Base-by-base conservation (phyloP, 92 coral and sea anemone genomes). In the Paragorgia papillata region DNA sequence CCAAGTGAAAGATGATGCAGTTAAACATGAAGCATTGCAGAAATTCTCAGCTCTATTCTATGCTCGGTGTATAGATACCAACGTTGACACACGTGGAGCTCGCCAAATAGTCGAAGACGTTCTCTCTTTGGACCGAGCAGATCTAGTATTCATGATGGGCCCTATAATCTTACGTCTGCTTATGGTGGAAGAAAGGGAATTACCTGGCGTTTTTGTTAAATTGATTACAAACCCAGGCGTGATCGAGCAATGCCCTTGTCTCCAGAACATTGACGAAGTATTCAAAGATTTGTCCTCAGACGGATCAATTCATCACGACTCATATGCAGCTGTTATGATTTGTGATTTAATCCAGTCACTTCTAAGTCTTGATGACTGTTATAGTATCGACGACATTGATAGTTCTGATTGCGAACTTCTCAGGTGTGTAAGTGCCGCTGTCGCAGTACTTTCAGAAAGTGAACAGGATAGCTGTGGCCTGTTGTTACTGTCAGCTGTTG, bases 341-440 rank as follows among this genome's bases (percentile, higher is more conserved):
- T 95, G 99, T 79, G 99, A 95, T 82, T 81, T 95, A 29, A 90
- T 95, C 65, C 80, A 79, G 49, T 90, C 84, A 51, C 88, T 91
- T 49, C 50, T 50, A 15, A 53, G 35, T n/a, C 35, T 71, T 55
- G 65, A 71, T 0, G 20, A 53, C 17, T 1, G 30, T 19, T 71
- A 50, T 24, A 92, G 90, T 10, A 89, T 88, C 26, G 81, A 74
- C 59, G 66, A 91, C 12, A 68, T 91, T 17, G 70, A 85, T 54
- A 83, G 89, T 27, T 89, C 99, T n/a, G 92, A 88, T 34, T 85
- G 80, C 74, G 75, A 61, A 46, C 57, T 46, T 32, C 65, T 91
- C 65, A 39, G 60, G 40, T 58, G 80, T 68, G 86, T 95, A 25
- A 86, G 84, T 60, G 63, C 18, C 35, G 97, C 99, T 28, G 67